These are phyloP conservation scores for Plutomurus gul DNA, from an alignment of 1,140 invertebrate species.

Conservation along the genomic window DNA sequence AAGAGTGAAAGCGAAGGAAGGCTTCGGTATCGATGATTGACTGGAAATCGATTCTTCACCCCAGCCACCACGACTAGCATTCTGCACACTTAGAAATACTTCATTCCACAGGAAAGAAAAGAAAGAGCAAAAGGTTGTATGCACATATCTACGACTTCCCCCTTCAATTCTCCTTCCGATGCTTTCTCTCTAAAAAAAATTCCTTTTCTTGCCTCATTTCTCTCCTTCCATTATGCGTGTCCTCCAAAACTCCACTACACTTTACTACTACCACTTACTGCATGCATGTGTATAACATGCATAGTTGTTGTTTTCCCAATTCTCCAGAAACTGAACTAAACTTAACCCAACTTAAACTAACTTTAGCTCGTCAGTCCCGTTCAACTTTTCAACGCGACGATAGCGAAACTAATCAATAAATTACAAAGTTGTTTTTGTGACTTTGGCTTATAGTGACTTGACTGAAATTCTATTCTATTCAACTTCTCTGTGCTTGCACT, in stretches of 20 bases:
- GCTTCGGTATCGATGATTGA: conserved; percentile 46
- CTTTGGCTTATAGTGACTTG: conserved; percentile 1
- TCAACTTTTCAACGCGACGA: conserved; percentile 23
- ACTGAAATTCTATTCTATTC: conserved; percentile 7
- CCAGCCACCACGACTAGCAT: not conserved
- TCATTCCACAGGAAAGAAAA: not conserved
- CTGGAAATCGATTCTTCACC: conserved; percentile 43
- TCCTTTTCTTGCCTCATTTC: not conserved
- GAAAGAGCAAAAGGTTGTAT: conserved; percentile 35
- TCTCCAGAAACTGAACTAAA: conserved; percentile 8
- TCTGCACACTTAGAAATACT: not conserved
- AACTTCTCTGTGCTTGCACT: too few species aligned
- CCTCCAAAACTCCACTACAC: not conserved
- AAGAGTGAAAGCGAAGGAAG: conserved; percentile 1
- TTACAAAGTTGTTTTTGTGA: conserved; percentile 30
- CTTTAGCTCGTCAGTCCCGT: conserved; percentile 20
- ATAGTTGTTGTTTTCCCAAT: conserved; percentile 24
- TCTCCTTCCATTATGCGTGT: not conserved
- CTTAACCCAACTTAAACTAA: too few species aligned
- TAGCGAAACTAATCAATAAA: conserved; percentile 24
- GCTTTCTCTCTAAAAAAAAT: not conserved
- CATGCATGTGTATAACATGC: not conserved
- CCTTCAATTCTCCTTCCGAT: not conserved
- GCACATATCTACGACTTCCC: not conserved
- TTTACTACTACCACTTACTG: too few species aligned